Percentiles rank a stretch among this genome's conserved stretches.
These are phyloP conservation scores for Phyllotreta striolata DNA, from an alignment of 2,888 invertebrate species.

Conservation along the genomic window DNA sequence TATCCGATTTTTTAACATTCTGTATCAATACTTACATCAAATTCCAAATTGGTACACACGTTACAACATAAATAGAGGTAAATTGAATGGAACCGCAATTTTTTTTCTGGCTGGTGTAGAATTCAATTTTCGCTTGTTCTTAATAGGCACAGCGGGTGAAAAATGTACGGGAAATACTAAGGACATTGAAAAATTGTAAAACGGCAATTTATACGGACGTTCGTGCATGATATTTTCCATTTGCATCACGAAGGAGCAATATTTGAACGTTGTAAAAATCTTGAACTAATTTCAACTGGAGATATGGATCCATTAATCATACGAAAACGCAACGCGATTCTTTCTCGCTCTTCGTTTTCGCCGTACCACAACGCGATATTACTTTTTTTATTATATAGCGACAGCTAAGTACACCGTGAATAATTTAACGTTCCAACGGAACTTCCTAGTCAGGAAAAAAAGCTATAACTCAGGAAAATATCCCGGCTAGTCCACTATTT, in stretches of 20 bases:
- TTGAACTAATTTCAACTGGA: slow-evolving; percentile 41
- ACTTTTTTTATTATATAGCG: slow-evolving; percentile 10
- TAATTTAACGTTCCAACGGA: not conserved
- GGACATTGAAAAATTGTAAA: slow-evolving; percentile 41
- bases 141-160: slow-evolving; percentile 27
- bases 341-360: not conserved
- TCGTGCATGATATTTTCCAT: slow-evolving; percentile 37
- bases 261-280: slow-evolving; percentile 41
- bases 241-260: slow-evolving; percentile 39
- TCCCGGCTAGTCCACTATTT: no score
- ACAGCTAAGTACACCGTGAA: not conserved
- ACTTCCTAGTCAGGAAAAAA: no score
- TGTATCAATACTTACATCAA: no score
- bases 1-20: no score
- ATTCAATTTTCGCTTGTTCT: slow-evolving; percentile 25
- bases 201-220: slow-evolving; percentile 38
- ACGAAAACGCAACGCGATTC: slow-evolving; percentile 24
- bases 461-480: no score
- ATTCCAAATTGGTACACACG: no score
- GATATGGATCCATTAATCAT: slow-evolving; percentile 42
- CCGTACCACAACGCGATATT: not conserved
- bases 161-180: slow-evolving; percentile 32
- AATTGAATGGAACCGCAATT: no score
- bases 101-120: not conserved
- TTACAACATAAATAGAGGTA: no score